phyloP scores from a whole-genome alignment of 92 coral and sea anemone species.

The Plumapathes pennacea region DNA sequence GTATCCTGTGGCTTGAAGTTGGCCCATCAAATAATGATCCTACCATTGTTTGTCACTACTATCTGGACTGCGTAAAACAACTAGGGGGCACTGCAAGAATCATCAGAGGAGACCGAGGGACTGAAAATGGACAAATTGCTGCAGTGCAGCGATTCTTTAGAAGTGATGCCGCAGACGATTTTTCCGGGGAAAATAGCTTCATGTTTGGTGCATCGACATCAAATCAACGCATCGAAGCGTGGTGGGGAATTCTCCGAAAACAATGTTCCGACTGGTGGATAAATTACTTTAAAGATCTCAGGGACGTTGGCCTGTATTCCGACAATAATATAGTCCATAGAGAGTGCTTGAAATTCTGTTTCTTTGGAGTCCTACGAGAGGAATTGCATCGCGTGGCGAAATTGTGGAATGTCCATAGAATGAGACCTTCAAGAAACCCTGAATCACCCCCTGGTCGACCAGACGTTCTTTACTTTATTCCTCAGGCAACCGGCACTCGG shows the following conservation, averaged over 20 bases:
- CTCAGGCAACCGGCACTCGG: slow-evolving; percentile 16
- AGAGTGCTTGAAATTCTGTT: slow-evolving; percentile 19
- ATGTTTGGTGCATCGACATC: slow-evolving; percentile 1
- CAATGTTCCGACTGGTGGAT: neutral
- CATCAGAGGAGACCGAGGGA: slow-evolving; percentile 35
- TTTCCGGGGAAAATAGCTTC: neutral
- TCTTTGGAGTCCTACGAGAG: slow-evolving; percentile 13
- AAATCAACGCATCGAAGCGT: slow-evolving; percentile 5
- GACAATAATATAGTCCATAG: slow-evolving; percentile 16
- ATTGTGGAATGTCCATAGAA: slow-evolving; percentile 41
- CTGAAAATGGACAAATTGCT: slow-evolving; percentile 46
- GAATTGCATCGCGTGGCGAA: slow-evolving; percentile 22
- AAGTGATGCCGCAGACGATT: neutral
- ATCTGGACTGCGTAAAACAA: slow-evolving; percentile 11
- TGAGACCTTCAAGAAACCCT: slow-evolving; percentile 35
- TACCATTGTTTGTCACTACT: slow-evolving; percentile 20
- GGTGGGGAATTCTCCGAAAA: slow-evolving; percentile 1
- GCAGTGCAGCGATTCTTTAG: slow-evolving; percentile 22
- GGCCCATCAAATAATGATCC: slow-evolving; percentile 48
- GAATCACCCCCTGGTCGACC: slow-evolving; percentile 53
- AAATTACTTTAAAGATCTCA: slow-evolving; percentile 24
- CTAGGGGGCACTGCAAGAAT: slow-evolving; percentile 18
- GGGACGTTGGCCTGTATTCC: slow-evolving; percentile 15
- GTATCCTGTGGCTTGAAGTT: slow-evolving; percentile 43
- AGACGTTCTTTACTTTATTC: slow-evolving; percentile 43